Evolutionary conservation across 1,140 invertebrate species (phyloP).

Genomic region (Andricus grossulariae): DNA sequence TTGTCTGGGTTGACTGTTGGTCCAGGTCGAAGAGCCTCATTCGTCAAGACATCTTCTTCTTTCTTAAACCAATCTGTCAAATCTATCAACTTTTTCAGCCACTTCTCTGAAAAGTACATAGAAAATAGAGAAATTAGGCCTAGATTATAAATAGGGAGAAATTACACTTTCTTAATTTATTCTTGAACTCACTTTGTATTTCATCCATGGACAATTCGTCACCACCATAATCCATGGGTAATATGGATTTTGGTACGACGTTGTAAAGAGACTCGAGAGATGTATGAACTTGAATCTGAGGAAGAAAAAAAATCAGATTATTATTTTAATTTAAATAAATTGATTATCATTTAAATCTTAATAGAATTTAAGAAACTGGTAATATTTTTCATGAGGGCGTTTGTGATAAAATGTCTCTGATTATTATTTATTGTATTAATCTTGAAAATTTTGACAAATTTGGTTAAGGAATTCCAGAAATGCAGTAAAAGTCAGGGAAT

Average conservation of each 20-base stretch:
- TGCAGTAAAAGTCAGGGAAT: too few species aligned
- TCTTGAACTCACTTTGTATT: slow-evolving; percentile 46
- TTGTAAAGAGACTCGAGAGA: slow-evolving; percentile 72
- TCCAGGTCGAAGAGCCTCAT: slow-evolving; percentile 70
- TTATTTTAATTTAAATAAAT: too few species aligned
- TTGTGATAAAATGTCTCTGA: too few species aligned
- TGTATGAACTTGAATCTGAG: slow-evolving; percentile 61
- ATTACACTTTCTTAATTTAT: too few species aligned
- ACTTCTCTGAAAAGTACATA: slow-evolving; percentile 63
- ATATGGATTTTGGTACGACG: slow-evolving; percentile 72
- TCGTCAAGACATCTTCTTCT: slow-evolving; percentile 62
- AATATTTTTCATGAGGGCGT: too few species aligned
- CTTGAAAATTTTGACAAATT: too few species aligned
- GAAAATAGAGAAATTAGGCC: background rate
- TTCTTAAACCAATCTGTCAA: slow-evolving; percentile 71
- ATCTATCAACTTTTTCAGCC: slow-evolving; percentile 67
- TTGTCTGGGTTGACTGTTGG: slow-evolving; percentile 56
- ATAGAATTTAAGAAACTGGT: too few species aligned
- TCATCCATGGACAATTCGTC: slow-evolving; percentile 53
- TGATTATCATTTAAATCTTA: too few species aligned
- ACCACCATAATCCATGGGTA: slow-evolving; percentile 76
- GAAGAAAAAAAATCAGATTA: background rate
- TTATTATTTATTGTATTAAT: too few species aligned
- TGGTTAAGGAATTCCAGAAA: accelerated
- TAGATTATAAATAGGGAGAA: too few species aligned